These are phyloP conservation scores for Oreocharis arfaki DNA, from an alignment of 2,113 vertebrate genomes.

Conservation along the genomic window DNA sequence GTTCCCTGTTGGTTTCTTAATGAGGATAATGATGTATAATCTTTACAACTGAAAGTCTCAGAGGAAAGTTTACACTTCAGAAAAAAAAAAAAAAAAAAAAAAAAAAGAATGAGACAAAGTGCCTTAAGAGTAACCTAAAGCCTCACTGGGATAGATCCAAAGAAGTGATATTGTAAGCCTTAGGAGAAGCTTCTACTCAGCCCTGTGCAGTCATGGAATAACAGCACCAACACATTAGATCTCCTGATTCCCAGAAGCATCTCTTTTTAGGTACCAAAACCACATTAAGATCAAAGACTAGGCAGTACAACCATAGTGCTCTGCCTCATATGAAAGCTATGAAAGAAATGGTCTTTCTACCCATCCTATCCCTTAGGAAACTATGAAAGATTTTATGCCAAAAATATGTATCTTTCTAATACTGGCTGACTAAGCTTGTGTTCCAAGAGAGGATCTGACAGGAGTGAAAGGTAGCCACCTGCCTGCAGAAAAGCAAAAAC, in stretches of 20 bases:
- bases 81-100: not conserved
- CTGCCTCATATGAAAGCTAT: not conserved
- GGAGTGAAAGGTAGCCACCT: slow-evolving; percentile 10
- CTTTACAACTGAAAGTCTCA: slow-evolving; percentile 21
- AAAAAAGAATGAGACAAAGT: not conserved
- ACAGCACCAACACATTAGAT: not conserved
- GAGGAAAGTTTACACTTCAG: slow-evolving; percentile 10
- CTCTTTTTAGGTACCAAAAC: not conserved
- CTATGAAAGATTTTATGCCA: not conserved
- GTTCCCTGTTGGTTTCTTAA: slow-evolving; percentile 44
- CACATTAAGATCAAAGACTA: not conserved
- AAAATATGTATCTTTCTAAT: not conserved
- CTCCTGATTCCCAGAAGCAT: not conserved
- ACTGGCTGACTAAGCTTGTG: not conserved
- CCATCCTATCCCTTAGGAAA: not conserved
- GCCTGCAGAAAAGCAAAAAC: not conserved
- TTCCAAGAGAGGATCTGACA: not conserved
- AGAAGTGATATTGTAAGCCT: not conserved
- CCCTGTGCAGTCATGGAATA: not conserved
- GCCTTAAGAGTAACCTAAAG: not conserved
- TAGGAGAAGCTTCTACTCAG: not conserved
- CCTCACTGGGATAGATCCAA: not conserved
- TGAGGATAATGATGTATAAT: slow-evolving; percentile 49
- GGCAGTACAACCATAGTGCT: not conserved
- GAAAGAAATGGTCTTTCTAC: not conserved